These are phyloP conservation scores for Ondatra zibethicus DNA, from an alignment of 2,113 vertebrate species.

Conservation along the genomic window DNA sequence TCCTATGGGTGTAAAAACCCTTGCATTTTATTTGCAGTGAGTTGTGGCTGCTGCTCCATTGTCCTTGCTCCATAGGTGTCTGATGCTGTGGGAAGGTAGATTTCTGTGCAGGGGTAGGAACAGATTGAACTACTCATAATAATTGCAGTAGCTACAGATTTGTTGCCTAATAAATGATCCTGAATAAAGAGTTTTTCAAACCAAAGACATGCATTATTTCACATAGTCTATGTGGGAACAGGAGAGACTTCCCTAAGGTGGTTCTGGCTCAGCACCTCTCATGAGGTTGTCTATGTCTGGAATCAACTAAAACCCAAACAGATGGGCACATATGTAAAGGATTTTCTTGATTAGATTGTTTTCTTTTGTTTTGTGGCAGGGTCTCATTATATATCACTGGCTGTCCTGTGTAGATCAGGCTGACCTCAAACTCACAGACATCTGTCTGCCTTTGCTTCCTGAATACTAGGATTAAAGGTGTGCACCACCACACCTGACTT, in stretches of 20 bases:
- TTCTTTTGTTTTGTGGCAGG: neutral
- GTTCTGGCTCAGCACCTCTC: neutral
- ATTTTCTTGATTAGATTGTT: neutral
- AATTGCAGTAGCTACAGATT: neutral
- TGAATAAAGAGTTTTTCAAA: conserved; percentile 28
- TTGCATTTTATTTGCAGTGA: neutral
- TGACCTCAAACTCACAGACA: neutral
- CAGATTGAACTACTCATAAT: neutral
- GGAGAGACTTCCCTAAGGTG: neutral
- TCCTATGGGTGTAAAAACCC: neutral
- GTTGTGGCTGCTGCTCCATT: neutral
- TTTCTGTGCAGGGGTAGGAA: neutral
- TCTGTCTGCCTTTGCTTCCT: neutral
- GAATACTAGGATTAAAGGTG: neutral
- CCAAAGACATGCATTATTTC: neutral
- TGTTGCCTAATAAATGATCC: neutral
- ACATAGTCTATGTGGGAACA: neutral
- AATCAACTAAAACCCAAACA: neutral
- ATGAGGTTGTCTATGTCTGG: neutral
- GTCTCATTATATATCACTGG: neutral
- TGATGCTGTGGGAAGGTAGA: neutral
- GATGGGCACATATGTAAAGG: neutral
- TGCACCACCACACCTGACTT: neutral
- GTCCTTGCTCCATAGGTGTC: neutral
- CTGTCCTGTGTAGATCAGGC: neutral